These are phyloP conservation scores for Calidris pygmaea DNA, from an alignment of 2,113 vertebrate species.

Conservation along the genomic window DNA sequence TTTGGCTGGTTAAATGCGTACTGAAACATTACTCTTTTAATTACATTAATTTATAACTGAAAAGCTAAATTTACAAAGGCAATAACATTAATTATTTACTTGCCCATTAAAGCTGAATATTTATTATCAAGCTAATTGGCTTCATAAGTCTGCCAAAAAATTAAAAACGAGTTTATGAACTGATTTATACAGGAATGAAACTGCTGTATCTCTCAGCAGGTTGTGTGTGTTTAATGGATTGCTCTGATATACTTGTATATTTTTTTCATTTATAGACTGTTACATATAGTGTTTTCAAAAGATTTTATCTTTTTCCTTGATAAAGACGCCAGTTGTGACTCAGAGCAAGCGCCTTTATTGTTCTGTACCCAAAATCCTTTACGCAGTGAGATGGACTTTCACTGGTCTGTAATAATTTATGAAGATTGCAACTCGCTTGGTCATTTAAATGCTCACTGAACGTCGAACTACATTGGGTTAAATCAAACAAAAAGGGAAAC, in stretches of 20 bases:
- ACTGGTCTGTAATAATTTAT: background rate
- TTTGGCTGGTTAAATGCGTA: constrained; percentile 70
- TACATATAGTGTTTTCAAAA: background rate
- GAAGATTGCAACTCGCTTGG: background rate
- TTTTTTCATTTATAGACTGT: background rate
- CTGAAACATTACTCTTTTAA: constrained; percentile 80
- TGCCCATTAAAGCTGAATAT: constrained; percentile 76
- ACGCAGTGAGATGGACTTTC: background rate
- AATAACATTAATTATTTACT: constrained; percentile 85
- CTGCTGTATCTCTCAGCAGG: constrained; percentile 19
- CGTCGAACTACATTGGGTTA: background rate
- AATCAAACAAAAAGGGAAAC: background rate
- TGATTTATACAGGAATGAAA: constrained; percentile 49
- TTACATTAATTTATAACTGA: constrained; percentile 83
- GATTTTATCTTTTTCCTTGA: background rate
- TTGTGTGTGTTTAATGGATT: constrained; percentile 30
- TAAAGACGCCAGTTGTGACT: background rate
- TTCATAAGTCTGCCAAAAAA: constrained; percentile 73
- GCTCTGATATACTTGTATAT: background rate
- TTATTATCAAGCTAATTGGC: constrained; percentile 76
- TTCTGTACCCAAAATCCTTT: background rate
- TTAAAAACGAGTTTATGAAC: constrained; percentile 71
- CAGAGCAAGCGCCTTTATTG: background rate
- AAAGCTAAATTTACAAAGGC: constrained; percentile 82
- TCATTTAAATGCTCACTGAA: background rate